Conservation (phyloP, 2,888 invertebrate species). For the Protonemura montana region DNA sequence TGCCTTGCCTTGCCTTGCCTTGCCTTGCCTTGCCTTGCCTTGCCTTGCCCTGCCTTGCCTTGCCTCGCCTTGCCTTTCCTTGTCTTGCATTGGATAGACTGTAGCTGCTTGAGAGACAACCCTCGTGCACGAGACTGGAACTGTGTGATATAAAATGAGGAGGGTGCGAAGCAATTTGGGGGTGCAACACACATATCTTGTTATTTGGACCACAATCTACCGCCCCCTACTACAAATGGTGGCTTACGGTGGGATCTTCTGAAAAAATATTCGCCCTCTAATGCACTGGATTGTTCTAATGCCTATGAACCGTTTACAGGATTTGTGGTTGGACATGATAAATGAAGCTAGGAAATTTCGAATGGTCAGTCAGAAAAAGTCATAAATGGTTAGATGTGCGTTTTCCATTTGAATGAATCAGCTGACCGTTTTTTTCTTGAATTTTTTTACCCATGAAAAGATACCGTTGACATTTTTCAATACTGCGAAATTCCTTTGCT, state of each 20-base stretch:
- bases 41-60: background rate
- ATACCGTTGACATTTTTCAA: background rate
- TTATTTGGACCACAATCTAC: conserved; percentile 3
- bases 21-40: background rate
- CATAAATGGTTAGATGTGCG: background rate
- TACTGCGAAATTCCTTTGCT: background rate
- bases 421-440: background rate
- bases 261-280: background rate
- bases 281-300: background rate
- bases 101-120: background rate
- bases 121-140: background rate
- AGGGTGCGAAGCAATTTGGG: conserved; percentile 12
- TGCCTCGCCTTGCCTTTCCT: background rate
- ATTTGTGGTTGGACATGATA: background rate
- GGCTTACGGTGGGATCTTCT: background rate
- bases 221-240: background rate
- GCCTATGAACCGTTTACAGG: background rate
- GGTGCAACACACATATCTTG: background rate
- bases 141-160: background rate
- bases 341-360: background rate
- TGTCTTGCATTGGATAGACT: background rate
- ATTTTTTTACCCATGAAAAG: background rate
- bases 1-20: background rate
- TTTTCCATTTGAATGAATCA: no score
- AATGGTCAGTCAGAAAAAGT: background rate